Conservation (phyloP, 2,113 vertebrate species). For the Hystrix brachyura region DNA sequence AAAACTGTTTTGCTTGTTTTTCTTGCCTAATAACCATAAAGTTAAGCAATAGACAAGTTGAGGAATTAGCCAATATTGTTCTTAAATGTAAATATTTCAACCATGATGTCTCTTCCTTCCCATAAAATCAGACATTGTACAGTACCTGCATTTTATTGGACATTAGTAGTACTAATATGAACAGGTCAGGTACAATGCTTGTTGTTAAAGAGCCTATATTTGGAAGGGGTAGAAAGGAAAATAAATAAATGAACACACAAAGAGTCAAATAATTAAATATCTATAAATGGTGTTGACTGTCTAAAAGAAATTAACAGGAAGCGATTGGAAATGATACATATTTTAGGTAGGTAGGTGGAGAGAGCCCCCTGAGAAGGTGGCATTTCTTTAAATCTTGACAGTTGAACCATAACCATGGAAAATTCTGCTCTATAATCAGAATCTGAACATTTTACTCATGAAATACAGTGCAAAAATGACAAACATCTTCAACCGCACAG, state of each 20-base stretch:
- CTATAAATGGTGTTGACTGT: neutral
- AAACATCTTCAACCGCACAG: neutral
- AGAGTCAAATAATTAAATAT: neutral
- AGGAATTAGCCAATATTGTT: neutral
- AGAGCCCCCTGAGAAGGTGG: neutral
- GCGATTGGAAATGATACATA: neutral
- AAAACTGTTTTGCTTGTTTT: neutral
- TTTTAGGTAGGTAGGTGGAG: neutral
- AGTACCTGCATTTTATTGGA: neutral
- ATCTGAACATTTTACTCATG: neutral
- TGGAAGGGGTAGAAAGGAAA: neutral
- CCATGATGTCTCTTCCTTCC: neutral
- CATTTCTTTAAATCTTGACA: neutral
- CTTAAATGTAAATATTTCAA: slow-evolving; percentile 8
- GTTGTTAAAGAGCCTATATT: neutral
- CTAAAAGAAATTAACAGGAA: slow-evolving; percentile 4
- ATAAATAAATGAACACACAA: neutral
- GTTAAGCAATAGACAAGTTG: neutral
- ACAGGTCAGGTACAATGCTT: neutral
- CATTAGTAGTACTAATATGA: neutral
- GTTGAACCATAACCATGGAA: neutral
- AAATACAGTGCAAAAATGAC: neutral
- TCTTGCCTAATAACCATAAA: neutral
- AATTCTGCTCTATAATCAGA: neutral
- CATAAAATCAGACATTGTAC: neutral